phyloP scores from a whole-genome alignment of 2,113 vertebrate species.

The Oriolus oriolus region DNA sequence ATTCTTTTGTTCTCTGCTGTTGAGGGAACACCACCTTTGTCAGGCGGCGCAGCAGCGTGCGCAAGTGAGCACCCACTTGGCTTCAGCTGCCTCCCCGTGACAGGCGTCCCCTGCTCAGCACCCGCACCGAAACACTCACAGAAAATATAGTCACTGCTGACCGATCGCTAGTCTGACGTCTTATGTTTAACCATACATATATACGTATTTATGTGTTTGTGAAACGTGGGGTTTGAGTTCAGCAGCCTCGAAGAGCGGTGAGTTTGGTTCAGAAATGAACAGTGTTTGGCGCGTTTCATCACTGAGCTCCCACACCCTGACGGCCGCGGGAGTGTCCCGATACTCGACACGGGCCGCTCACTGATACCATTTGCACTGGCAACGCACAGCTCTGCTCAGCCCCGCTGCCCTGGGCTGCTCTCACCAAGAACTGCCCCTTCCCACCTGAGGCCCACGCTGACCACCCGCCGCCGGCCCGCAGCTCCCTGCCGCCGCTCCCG shows the following conservation, averaged over 20 bases:
- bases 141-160: background rate
- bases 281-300: background rate
- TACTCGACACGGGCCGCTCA: accelerated
- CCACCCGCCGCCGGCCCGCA: background rate
- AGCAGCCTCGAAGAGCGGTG: background rate
- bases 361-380: accelerated
- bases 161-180: background rate
- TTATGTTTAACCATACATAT: background rate
- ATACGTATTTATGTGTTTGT: accelerated
- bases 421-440: accelerated
- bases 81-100: background rate
- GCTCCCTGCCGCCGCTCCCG: background rate
- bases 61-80: background rate
- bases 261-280: background rate
- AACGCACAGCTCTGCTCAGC: background rate
- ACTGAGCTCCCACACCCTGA: background rate
- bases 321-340: accelerated
- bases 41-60: background rate
- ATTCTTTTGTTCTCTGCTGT: slow-evolving; percentile 29
- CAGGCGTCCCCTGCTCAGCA: background rate
- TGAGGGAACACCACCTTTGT: background rate
- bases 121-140: background rate
- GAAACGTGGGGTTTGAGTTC: background rate
- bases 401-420: background rate
- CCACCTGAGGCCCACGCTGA: background rate